phyloP scores from a whole-genome alignment of 1,140 invertebrate genomes.

The Drosophila kanapiae region DNA sequence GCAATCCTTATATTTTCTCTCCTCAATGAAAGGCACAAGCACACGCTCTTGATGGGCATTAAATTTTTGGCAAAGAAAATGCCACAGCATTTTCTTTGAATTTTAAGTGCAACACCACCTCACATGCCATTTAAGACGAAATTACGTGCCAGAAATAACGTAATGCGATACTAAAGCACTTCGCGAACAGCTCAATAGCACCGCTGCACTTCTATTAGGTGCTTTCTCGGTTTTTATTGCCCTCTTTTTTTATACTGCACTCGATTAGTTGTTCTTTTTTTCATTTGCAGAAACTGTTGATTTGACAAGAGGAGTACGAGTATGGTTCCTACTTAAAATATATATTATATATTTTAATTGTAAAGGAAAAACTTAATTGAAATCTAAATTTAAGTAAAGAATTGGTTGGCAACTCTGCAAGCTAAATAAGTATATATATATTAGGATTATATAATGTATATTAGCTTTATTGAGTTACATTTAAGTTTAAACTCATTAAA shows the following conservation, averaged over 20 bases:
- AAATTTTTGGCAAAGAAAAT: constrained; percentile 20
- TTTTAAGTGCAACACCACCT: constrained; percentile 37
- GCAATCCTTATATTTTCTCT: constrained; percentile 38
- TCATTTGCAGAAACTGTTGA: not conserved
- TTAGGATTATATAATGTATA: too few relatives aligned
- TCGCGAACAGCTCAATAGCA: constrained; percentile 14
- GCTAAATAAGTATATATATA: too few relatives aligned
- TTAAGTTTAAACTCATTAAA: too few relatives aligned
- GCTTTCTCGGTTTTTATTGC: constrained; percentile 40
- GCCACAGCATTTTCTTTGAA: constrained; percentile 18
- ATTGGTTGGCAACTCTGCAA: too few relatives aligned
- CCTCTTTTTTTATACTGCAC: constrained; percentile 13
- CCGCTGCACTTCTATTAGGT: constrained; percentile 36
- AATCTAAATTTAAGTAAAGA: too few relatives aligned
- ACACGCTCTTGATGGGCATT: constrained; percentile 14
- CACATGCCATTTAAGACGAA: constrained; percentile 28
- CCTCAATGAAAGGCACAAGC: constrained; percentile 51
- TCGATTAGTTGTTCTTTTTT: not conserved
- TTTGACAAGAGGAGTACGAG: not conserved
- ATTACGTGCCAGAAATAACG: constrained; percentile 59
- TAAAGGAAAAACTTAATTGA: not conserved
- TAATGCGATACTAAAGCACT: constrained; percentile 33
- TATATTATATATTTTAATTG: not conserved
- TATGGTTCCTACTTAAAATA: not conserved
- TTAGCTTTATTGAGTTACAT: too few relatives aligned